phyloP scores from a whole-genome alignment of 1,140 invertebrate genomes.

The Delia radicum region DNA sequence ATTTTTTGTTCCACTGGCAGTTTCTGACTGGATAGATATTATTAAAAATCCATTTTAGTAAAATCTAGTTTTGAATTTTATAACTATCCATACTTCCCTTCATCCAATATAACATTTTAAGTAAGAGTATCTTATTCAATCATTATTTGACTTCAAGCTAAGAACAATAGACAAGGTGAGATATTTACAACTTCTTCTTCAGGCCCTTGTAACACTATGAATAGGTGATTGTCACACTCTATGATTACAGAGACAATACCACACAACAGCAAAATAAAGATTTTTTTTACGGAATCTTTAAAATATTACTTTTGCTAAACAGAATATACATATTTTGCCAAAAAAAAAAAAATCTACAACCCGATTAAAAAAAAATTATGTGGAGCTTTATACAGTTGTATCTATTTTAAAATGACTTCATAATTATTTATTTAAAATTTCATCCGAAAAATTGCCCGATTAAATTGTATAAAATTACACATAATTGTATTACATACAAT shows the following conservation, averaged over 20 bases:
- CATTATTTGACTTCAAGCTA: not conserved
- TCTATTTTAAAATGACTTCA: no score
- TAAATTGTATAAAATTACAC: no score
- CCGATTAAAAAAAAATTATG: not conserved
- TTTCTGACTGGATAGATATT: no score
- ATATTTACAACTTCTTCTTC: not conserved
- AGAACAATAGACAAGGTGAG: not conserved
- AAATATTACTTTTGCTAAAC: not conserved
- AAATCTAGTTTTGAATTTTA: no score
- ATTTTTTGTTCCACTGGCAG: no score
- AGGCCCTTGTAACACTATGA: not conserved
- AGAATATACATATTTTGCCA: not conserved
- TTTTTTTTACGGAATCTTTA: not conserved
- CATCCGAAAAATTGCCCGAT: no score
- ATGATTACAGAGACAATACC: not conserved
- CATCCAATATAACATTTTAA: not conserved
- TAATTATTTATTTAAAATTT: no score
- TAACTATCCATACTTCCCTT: no score
- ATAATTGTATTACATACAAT: no score
- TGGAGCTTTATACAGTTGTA: no score
- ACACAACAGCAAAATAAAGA: not conserved
- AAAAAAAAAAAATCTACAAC: not conserved
- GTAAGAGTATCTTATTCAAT: not conserved
- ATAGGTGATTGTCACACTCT: not conserved
- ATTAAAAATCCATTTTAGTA: no score